These are phyloP conservation scores for Heliconius hortense DNA, from an alignment of 2,888 invertebrate genomes.

Conservation along the genomic window DNA sequence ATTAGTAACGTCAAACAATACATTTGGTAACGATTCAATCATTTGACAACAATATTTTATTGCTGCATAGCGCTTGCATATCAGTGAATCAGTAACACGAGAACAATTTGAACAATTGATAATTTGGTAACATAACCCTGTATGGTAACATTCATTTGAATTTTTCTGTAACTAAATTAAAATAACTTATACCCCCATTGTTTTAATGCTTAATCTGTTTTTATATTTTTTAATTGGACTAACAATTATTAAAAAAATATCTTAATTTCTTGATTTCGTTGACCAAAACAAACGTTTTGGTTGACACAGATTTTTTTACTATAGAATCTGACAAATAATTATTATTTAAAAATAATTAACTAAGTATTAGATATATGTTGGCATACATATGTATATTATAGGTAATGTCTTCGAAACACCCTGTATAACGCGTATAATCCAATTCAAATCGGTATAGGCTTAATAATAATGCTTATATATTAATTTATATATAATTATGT, in stretches of 20 bases:
- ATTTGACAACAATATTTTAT: not conserved
- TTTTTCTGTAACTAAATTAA: not conserved
- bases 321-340: not conserved
- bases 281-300: too few relatives aligned
- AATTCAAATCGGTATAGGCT: constrained; percentile 12
- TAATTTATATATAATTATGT: constrained; percentile 1
- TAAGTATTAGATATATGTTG: not conserved
- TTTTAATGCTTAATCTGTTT: not conserved
- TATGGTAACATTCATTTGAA: not conserved
- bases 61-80: not conserved
- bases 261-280: not conserved
- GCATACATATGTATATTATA: constrained; percentile 11
- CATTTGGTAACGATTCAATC: not conserved
- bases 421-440: constrained; percentile 3
- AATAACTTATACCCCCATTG: not conserved
- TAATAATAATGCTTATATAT: constrained; percentile 18
- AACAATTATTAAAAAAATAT: too few relatives aligned
- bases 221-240: not conserved
- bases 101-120: not conserved
- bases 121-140: not conserved
- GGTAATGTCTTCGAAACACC: not conserved
- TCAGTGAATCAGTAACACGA: not conserved
- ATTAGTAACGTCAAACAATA: too few relatives aligned
- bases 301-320: not conserved
- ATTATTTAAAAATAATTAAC: not conserved